Base-by-base conservation (phyloP, 2,888 invertebrate genomes). In the Quadriops clusia region DNA sequence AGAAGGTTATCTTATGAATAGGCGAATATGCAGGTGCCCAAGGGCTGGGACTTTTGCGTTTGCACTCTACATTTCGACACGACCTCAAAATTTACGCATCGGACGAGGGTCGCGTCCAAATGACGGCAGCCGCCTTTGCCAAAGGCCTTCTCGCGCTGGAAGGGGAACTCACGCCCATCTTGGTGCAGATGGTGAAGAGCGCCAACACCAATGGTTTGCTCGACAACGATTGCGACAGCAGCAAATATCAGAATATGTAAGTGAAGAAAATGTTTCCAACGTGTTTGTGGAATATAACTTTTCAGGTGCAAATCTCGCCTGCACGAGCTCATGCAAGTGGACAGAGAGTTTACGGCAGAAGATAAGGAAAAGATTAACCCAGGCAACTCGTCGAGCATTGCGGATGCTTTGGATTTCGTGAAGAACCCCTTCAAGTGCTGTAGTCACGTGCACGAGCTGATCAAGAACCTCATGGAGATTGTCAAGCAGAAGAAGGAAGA, bases 61-160 rank as follows among this genome's bases (percentile, higher is more conserved):
- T 99, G 2, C 98, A 99, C 63, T 95, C 95, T 5, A 99, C 98
- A 0, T 99, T 93, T 64, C 80, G 98, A 0, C 97, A 98, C 60
- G 98, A 99, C 61, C 69, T 98, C 36, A 98, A 98, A 68, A 99
- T 99, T 47, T 99, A 99, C 63, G 97, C 98, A 1, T 95, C 95
- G 1, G 98, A 99, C 60, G 98, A 99, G 60, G 98, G 98, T 3
- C 71, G 98, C 33, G 98, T 99, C 2, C 98, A 99, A 64, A 98
- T 98, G 95, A 99, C 98, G 0, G 98, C 98, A 0, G 98, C 98
- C 0, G 98, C 98, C 2, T 99, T 99, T 62, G 94, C 98, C 3
- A 98, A 97, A 66, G 98, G 98, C 0, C 66, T 99, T 16, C 66
- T 99, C 5, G 98, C 98, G 0, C 58, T 99, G 28, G 98, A 99